Evolutionary conservation across 2,888 invertebrate genomes (phyloP), one percentile per base, ranked within the genome.

Genomic region (Athalia rosae): DNA sequence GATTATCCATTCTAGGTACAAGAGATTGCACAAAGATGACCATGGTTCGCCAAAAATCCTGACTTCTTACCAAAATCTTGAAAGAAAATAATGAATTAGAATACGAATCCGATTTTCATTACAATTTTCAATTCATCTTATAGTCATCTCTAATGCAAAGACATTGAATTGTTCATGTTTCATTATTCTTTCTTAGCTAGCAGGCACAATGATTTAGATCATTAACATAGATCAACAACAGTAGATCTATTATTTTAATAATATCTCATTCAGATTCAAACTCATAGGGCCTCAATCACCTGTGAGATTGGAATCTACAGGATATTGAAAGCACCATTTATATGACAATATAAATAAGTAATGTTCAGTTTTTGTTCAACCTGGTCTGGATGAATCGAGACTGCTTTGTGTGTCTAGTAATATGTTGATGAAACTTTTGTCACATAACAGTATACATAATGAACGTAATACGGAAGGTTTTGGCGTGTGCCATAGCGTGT

Each of bases 401-500:
- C 71, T 45, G 3, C 45, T 71, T 13, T 71, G 45, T 71, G 50
- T 45, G 9, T 43, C 13, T 71, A 3, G 71, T 71, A 71, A 58
- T 15, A 45, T 8, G 13, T 58, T 58, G 56, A 50, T 69, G 67
- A n/a, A 67, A 71, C 58, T 71, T 56, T 56, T 56, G 71, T 71
- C 71, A 71, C 56, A 58, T 58, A 71, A 71, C 71, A 71, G 71
- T 71, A 71, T 71, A 56, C 48, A 62, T 61, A 74, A 74, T 74
- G 61, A 61, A 61, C 58, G n/a, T 71, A 58, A 71, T 71, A 58
- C 71, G 74, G 74, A 81, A 82, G 85, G 87, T 87, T 88, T 89
- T 87, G 88, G 88, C 88, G 87, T 87, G 87, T 86, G 88, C 87
- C 85, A 83, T 83, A 85, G 83, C 71, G 66, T 86, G 85, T 84